Evolutionary conservation across 1,140 invertebrate genomes (phyloP), one percentile per base, ranked within the genome.

Genomic region (Pygmarrhopalites habei): DNA sequence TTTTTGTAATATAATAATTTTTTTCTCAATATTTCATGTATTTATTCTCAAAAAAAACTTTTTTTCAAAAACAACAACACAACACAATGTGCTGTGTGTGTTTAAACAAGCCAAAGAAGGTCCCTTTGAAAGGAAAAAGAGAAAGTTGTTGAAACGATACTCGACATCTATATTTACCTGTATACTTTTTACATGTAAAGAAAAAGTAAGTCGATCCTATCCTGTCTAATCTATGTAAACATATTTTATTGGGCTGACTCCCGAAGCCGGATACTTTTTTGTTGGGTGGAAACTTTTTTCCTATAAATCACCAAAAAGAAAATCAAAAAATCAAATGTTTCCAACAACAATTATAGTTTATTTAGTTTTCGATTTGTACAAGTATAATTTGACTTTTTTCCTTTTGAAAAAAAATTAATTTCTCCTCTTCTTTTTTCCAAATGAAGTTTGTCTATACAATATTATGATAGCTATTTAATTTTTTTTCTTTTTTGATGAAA

Each of bases 231-330:
- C n/a, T n/a, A n/a, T n/a, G n/a, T n/a, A n/a, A n/a, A n/a, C n/a
- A n/a, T 52, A 52, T 26, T 56, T 56, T 56, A 56, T 56, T 56
- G 53, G 53, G 53, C 53, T 56, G 53, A 56, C 30, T 52, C 49
- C 53, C 53, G 29, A 56, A 56, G 53, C 53, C 53, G 53, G 53
- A 56, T 56, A 32, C 53, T 56, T 53, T 49, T 49, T 49, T 10
- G 7, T 10, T 21, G 12, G 7, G 35, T 10, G 17, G 17, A 39
- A 39, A 39, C 35, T 39, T 39, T 21, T 47, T 47, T 47, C 44
- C 44, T 12, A 15, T 10, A 15, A 47, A 21, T 47, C 19, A 15
- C 44, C 19, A 47, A 15, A 39, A 17, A 10, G 7, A 39, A 39
- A 39, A 39, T 39, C 17, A 7, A 10, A 39, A 10, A 39, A 39